phyloP scores from a whole-genome alignment of 2,888 invertebrate species.

The Ramazzottius varieornatus region DNA sequence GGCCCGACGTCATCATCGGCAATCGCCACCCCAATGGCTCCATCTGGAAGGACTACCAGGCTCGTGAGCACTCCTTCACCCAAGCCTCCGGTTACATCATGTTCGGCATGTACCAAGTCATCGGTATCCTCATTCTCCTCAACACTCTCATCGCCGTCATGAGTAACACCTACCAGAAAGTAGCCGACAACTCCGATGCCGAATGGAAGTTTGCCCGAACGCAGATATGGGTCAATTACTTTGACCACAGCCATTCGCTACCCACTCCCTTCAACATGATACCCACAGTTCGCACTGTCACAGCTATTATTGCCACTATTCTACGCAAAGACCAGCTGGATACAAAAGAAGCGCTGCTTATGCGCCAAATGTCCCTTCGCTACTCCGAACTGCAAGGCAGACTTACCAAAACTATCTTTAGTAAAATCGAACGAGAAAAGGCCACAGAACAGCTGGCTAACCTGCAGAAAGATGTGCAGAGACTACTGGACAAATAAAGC shows the following conservation, averaged over 20 bases:
- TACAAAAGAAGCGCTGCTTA: neutral
- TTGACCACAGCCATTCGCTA: neutral
- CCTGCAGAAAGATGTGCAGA: neutral
- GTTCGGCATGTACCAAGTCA: slow-evolving; percentile 10
- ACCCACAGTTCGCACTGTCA: neutral
- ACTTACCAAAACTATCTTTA: neutral
- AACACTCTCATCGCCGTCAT: slow-evolving; percentile 3
- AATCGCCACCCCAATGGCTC: neutral
- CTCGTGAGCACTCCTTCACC: slow-evolving; percentile 8
- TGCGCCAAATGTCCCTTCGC: neutral
- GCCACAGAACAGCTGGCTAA: neutral
- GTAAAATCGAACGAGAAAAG: neutral
- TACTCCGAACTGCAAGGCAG: neutral
- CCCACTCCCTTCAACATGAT: neutral
- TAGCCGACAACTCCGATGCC: neutral
- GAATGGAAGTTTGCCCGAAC: neutral
- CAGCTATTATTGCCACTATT: neutral
- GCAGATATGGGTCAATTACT: neutral
- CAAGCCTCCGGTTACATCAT: slow-evolving; percentile 9
- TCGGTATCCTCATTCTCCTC: slow-evolving; percentile 7
- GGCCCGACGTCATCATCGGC: slow-evolving; percentile 7
- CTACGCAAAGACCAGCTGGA: neutral
- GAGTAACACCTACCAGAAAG: neutral
- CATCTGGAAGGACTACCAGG: neutral
- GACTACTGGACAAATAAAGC: neutral